phyloP scores from a whole-genome alignment of 2,797 vertebrate species.

The Trachurus trachurus region DNA sequence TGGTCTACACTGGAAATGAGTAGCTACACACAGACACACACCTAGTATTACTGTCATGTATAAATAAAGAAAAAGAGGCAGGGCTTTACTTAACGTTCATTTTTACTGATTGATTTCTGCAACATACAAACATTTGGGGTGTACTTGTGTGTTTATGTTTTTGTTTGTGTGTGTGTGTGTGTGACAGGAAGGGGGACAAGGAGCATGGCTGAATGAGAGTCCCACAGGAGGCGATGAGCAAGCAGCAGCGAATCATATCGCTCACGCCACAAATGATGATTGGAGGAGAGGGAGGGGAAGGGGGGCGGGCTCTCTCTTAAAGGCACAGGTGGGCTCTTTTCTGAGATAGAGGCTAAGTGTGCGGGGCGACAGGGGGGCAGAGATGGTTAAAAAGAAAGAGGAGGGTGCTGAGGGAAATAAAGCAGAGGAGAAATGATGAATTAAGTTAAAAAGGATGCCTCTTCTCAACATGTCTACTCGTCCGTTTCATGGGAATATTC shows the following conservation, averaged over 20 bases:
- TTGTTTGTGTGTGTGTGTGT: constrained; percentile 19
- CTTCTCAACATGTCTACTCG: constrained; percentile 1
- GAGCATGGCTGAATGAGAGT: constrained; percentile 58
- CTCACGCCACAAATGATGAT: constrained; percentile 59
- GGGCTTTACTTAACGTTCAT: constrained; percentile 74
- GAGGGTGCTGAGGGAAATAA: constrained; percentile 32
- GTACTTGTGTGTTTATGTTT: constrained; percentile 40
- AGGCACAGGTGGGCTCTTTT: constrained; percentile 94
- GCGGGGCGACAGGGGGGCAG: constrained; percentile 63
- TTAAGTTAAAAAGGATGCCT: constrained; percentile 18
- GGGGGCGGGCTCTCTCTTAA: constrained; percentile 80
- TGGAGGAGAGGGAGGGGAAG: constrained; percentile 42
- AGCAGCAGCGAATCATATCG: constrained; percentile 72
- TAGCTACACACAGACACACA: not conserved
- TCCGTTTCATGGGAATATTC: not conserved
- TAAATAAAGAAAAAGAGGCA: constrained; percentile 46
- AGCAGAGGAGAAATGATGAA: not conserved
- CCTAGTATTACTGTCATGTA: not conserved
- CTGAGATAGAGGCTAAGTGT: constrained; percentile 86
- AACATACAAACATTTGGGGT: constrained; percentile 88
- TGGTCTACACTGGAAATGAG: constrained; percentile 12
- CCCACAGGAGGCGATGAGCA: constrained; percentile 84
- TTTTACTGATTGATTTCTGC: constrained; percentile 93
- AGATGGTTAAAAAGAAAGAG: constrained; percentile 61
- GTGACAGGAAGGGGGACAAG: not conserved